Base-by-base conservation (phyloP, 1,140 invertebrate genomes). In the Microplitis mediator region DNA sequence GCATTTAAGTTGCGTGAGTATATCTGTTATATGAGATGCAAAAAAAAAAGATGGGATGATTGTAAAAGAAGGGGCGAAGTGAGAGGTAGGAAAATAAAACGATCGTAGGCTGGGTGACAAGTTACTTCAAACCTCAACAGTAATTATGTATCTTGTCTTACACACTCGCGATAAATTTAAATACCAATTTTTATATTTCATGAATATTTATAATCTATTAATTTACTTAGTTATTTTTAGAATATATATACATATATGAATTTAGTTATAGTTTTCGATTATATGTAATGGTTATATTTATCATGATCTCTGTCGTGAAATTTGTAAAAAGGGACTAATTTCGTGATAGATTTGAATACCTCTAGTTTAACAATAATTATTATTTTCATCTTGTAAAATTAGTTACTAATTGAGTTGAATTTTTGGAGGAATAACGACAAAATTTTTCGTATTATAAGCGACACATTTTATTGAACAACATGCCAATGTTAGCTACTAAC, bases 101-200 rank as follows among this genome's bases (percentile, higher is more conserved):
- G 34, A 62, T 35, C 60, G 60, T 62, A 36, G 60, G 60, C 60
- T 62, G 60, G 60, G 60, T 62, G 60, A 62, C 60, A 62, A 62
- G 60, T 35, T 62, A 62, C 60, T 62, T 35, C 60, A 16, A 31
- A 13, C 60, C 11, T 35, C 60, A 62, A 32, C 32, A 36, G n/a
- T 34, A 62, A 62, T 62, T 62, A 62, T 62, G 32, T 35, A 35
- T 62, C 60, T 62, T 62, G 34, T 62, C 32, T 62, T 62, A 58
- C 23, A 45, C 39, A 58, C 56, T 58, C 56, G 14, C 16, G 56
- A 58, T 58, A 58, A 58, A 58, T 58, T 23, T 31, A 58, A 58
- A 16, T 58, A 23, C 16, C 23, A 23, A 23, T 58, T 58, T 23
- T 23, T 23, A 23, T 58, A 9, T 16, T 58, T 58, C 23, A 58